These are phyloP conservation scores for Pangasianodon gigas DNA, from an alignment of 2,113 vertebrate genomes.

Conservation along the genomic window DNA sequence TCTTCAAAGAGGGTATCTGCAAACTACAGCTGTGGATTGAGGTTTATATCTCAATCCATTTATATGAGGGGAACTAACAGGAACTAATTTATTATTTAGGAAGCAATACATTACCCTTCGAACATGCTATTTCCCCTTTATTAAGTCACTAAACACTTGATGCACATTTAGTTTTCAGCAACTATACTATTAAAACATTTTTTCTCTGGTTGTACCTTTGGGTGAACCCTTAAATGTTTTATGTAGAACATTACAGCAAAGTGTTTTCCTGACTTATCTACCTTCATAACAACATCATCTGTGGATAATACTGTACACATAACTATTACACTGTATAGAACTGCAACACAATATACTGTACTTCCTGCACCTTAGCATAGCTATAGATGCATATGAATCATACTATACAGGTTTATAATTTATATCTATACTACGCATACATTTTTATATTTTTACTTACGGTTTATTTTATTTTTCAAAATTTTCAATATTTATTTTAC, in stretches of 20 bases:
- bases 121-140: background rate
- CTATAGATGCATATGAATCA: background rate
- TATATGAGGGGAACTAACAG: background rate
- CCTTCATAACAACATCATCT: background rate
- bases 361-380: background rate
- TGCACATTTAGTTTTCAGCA: background rate
- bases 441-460: background rate
- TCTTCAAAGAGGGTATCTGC: conserved; percentile 2
- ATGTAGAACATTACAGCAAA: background rate
- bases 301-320: background rate
- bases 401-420: background rate
- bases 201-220: background rate
- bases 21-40: conserved; percentile 11
- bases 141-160: background rate
- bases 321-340: background rate
- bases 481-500: background rate
- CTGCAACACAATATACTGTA: background rate
- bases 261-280: background rate
- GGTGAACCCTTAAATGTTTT: background rate
- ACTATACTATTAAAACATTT: background rate
- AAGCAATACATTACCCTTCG: background rate
- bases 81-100: background rate
- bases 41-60: conserved; percentile 6
- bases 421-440: background rate
- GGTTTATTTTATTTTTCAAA: background rate